phyloP scores from a whole-genome alignment of 2,888 invertebrate species.

The Heliconius ismenius region DNA sequence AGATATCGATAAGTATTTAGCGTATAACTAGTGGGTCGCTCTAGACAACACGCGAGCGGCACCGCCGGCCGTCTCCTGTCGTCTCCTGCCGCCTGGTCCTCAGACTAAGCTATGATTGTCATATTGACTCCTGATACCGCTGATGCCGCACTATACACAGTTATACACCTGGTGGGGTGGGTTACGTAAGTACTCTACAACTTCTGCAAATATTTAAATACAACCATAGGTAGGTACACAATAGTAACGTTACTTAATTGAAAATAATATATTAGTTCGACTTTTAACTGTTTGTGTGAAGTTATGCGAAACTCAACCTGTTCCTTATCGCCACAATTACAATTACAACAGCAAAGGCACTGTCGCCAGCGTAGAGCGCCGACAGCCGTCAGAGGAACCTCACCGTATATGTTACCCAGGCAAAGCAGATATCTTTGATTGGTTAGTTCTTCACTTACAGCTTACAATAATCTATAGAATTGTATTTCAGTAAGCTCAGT shows the following conservation, averaged over 20 bases:
- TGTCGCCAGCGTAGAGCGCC: not conserved
- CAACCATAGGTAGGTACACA: not conserved
- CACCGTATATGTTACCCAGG: too few relatives aligned
- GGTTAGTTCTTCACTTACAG: not conserved
- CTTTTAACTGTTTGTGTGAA: not conserved
- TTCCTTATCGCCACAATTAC: conserved; percentile 4
- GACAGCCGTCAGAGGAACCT: not conserved
- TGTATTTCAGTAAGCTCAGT: not conserved
- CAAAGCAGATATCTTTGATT: too few relatives aligned
- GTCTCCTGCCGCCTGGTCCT: not conserved
- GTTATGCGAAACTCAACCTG: conserved; percentile 13
- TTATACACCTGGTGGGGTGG: not conserved
- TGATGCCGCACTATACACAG: not conserved
- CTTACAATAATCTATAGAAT: not conserved
- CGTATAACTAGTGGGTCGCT: not conserved
- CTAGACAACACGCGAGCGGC: too few relatives aligned
- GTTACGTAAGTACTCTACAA: not conserved
- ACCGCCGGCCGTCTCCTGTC: not conserved
- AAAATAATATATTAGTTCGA: not conserved
- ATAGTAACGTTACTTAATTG: not conserved
- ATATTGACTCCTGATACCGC: not conserved
- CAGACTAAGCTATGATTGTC: not conserved
- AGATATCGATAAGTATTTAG: conserved; percentile 15
- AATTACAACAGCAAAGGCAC: conserved; percentile 6
- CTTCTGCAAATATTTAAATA: too few relatives aligned